phyloP scores from a whole-genome alignment of 2,113 vertebrate species.

The Xiphophorus couchianus region DNA sequence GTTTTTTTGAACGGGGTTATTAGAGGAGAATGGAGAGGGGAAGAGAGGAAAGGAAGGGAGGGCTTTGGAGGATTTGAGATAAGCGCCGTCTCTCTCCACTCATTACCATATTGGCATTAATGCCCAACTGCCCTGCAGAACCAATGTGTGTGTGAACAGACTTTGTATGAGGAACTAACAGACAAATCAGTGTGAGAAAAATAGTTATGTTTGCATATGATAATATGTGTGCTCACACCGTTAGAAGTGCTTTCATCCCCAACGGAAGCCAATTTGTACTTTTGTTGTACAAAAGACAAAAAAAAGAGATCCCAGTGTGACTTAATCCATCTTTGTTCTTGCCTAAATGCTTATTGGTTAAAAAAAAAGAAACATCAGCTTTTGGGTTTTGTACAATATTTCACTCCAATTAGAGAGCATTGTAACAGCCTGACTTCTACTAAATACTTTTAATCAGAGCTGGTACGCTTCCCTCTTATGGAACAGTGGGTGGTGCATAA shows the following conservation, averaged over 20 bases:
- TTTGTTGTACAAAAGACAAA: conserved; percentile 48
- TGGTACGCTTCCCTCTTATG: conserved; percentile 38
- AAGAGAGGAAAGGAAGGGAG: neutral
- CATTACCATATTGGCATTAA: conserved; percentile 65
- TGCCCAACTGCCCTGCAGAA: conserved; percentile 44
- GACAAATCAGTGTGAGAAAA: conserved; percentile 10
- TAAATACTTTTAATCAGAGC: conserved; percentile 55
- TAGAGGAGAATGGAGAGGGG: conserved; percentile 30
- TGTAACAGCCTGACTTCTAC: conserved; percentile 47
- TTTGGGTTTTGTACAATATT: conserved; percentile 50
- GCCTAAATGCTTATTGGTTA: conserved; percentile 39
- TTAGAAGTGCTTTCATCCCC: conserved; percentile 19
- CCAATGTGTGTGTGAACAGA: conserved; percentile 5
- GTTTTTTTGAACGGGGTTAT: conserved; percentile 31
- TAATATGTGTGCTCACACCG: conserved; percentile 13
- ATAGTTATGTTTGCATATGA: neutral
- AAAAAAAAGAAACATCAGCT: conserved; percentile 36
- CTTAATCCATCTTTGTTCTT: conserved; percentile 54
- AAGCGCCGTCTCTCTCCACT: conserved; percentile 46
- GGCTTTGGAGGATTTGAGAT: conserved; percentile 54
- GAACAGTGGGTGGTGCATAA: conserved; percentile 50
- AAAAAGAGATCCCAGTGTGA: conserved; percentile 43
- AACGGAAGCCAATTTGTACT: conserved; percentile 55
- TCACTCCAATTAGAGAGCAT: conserved; percentile 55
- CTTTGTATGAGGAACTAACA: conserved; percentile 5